phyloP scores from a whole-genome alignment of 2,797 vertebrate species.

The Rhabdomys pumilio region DNA sequence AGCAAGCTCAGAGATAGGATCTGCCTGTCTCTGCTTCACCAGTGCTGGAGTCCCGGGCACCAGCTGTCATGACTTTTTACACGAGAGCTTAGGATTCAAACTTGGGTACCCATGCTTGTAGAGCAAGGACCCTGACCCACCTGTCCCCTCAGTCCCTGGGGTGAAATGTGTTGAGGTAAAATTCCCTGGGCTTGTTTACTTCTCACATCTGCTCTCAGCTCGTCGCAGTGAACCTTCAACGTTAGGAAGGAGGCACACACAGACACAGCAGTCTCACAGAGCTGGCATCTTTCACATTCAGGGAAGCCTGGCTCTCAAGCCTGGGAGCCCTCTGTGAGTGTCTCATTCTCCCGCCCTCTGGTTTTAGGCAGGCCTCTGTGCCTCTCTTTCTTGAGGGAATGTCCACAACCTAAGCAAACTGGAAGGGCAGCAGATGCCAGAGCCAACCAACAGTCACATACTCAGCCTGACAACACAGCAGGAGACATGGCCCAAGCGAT shows the following conservation, averaged over 20 bases:
- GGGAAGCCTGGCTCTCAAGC: neutral
- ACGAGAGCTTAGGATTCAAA: neutral
- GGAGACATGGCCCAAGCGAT: neutral
- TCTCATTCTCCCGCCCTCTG: neutral
- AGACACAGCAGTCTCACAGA: neutral
- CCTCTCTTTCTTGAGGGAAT: neutral
- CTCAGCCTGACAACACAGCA: neutral
- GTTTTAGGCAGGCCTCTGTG: neutral
- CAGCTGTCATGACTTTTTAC: neutral
- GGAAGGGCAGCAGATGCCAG: neutral
- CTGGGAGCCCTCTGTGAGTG: rapidly evolving
- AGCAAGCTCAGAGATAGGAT: neutral
- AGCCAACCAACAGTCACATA: neutral
- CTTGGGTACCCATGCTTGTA: neutral
- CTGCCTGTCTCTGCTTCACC: neutral
- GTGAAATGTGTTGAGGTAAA: neutral
- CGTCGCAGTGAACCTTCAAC: too few species aligned
- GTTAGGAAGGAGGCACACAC: neutral
- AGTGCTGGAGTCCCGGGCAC: neutral
- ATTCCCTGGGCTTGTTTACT: neutral
- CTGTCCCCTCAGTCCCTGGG: too few species aligned
- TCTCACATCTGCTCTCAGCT: too few species aligned
- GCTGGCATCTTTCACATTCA: too few species aligned
- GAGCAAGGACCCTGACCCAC: neutral
- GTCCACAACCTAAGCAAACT: neutral